Percentiles rank a stretch among this genome's conserved stretches.
Conservation (phyloP, 2,888 invertebrate species). For the Bembecia ichneumoniformis region DNA sequence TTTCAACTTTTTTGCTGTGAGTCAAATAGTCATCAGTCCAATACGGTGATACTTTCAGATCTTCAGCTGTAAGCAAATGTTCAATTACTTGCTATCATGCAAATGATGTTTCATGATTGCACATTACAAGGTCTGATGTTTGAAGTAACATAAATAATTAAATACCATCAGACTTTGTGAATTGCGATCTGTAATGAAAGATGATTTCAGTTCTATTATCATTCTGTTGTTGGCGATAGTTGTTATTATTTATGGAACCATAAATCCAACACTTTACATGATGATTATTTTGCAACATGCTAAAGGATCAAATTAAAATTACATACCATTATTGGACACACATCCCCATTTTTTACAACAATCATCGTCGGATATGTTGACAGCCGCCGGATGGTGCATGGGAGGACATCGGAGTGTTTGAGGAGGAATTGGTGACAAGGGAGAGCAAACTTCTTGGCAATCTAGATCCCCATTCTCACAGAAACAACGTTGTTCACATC, state of each 20-base stretch:
- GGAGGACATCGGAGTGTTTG: slow-evolving; percentile 80
- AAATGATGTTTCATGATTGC: not conserved
- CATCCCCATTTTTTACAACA: slow-evolving; percentile 88
- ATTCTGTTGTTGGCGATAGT: too few relatives aligned
- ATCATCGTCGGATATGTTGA: slow-evolving; percentile 79
- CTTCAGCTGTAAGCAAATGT: slow-evolving; percentile 52
- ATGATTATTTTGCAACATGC: too few relatives aligned
- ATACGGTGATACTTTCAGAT: slow-evolving; percentile 28
- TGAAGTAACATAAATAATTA: not conserved
- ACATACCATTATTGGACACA: slow-evolving; percentile 44
- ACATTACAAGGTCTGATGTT: not conserved
- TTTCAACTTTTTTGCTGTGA: slow-evolving; percentile 19
- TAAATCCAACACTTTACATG: too few relatives aligned
- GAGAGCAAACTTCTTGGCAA: slow-evolving; percentile 86
- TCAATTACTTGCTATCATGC: not conserved
- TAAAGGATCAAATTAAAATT: not conserved
- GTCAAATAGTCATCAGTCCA: slow-evolving; percentile 30
- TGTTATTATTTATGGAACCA: too few relatives aligned
- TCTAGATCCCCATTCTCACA: slow-evolving; percentile 91
- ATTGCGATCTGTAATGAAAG: too few relatives aligned
- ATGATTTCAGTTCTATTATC: too few relatives aligned
- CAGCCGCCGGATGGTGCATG: slow-evolving; percentile 75
- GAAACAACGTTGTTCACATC: slow-evolving; percentile 88
- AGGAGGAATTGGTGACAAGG: slow-evolving; percentile 83
- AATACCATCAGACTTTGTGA: too few relatives aligned